Evolutionary conservation across 2,888 invertebrate species (phyloP).

Genomic region (Calephelis perditalis): DNA sequence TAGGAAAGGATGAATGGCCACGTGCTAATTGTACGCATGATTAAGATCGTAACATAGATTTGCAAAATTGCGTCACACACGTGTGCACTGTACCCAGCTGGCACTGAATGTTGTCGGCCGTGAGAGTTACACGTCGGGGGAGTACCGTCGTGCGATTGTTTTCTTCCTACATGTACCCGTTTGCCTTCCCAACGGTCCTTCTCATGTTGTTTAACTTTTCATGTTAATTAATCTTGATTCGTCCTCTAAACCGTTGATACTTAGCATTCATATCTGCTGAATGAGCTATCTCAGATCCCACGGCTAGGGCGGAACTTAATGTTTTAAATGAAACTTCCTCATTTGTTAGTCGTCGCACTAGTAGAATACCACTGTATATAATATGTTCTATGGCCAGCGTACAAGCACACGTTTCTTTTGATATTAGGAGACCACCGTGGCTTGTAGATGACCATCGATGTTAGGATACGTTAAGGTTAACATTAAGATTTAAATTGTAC

Average conservation of each 20-base stretch:
- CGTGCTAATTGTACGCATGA: too few relatives aligned
- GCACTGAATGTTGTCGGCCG: conserved; percentile 1
- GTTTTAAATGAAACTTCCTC: too few relatives aligned
- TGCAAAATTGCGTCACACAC: background rate
- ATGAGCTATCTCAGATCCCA: too few relatives aligned
- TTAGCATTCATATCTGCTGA: background rate
- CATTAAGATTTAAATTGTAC: too few relatives aligned
- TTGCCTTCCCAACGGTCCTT: background rate
- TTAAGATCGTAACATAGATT: background rate
- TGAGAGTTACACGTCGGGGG: background rate
- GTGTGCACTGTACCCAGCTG: background rate
- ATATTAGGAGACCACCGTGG: background rate
- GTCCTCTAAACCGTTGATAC: background rate
- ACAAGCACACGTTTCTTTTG: background rate
- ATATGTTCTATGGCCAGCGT: background rate
- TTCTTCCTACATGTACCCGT: background rate
- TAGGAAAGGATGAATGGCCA: too few relatives aligned
- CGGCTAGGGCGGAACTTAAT: too few relatives aligned
- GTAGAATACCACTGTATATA: too few relatives aligned
- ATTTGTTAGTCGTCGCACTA: too few relatives aligned
- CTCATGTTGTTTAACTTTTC: background rate
- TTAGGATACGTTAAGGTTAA: too few relatives aligned
- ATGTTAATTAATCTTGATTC: background rate
- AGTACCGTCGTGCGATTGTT: background rate
- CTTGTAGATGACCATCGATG: too few relatives aligned